Evolutionary conservation across 2,797 vertebrate genomes (phyloP).

Genomic region (Trachops cirrhosus): DNA sequence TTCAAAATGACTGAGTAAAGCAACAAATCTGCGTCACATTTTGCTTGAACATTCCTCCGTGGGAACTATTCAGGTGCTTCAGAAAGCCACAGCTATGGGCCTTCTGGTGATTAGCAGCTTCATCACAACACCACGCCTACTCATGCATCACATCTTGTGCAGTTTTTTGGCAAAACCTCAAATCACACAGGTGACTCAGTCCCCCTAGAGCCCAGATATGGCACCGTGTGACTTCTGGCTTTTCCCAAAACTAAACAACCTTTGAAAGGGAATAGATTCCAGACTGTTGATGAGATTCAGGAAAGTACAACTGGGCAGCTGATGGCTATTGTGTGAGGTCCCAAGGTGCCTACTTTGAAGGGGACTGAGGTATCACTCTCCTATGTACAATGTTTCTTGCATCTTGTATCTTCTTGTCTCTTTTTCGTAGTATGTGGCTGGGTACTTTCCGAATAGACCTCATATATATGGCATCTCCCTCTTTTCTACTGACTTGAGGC

Average conservation of each 20-base stretch:
- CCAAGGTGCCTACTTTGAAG: background rate
- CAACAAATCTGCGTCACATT: background rate
- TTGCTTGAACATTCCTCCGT: background rate
- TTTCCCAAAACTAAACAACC: background rate
- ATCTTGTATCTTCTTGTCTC: background rate
- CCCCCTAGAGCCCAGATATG: background rate
- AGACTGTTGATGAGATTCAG: background rate
- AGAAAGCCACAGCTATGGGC: too few species aligned
- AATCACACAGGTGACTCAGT: background rate
- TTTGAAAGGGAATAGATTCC: background rate
- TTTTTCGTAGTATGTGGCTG: background rate
- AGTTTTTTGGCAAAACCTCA: background rate
- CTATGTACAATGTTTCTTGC: background rate
- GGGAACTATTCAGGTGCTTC: background rate
- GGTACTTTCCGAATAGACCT: background rate
- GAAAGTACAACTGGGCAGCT: background rate
- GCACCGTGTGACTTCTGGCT: background rate
- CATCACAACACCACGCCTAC: background rate
- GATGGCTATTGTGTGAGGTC: background rate
- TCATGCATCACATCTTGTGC: background rate
- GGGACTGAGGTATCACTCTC: background rate
- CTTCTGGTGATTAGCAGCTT: background rate
- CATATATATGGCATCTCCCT: fast-evolving
- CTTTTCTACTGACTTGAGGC: background rate
- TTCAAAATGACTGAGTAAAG: background rate